phyloP scores from a whole-genome alignment of 2,888 invertebrate genomes.

The Cheilosia urbana region DNA sequence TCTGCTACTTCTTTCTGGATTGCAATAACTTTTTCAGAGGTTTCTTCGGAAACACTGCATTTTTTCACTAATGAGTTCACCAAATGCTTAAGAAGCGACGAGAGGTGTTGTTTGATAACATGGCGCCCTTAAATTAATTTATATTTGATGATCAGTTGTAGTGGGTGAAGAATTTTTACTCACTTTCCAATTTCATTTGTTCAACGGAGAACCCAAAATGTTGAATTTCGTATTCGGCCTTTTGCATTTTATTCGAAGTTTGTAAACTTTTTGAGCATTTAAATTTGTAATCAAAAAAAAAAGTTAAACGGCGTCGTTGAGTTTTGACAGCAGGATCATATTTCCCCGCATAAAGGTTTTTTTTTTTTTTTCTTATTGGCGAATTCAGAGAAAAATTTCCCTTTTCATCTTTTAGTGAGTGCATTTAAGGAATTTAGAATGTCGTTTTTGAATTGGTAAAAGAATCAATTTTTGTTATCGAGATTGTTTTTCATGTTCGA shows the following conservation, averaged over 20 bases:
- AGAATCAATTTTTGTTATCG: too few species aligned
- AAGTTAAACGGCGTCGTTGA: slow-evolving; percentile 33
- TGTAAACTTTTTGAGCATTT: not conserved
- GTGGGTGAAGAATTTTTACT: slow-evolving; percentile 37
- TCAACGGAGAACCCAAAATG: slow-evolving; percentile 78
- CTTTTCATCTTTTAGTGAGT: not conserved
- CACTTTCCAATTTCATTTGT: slow-evolving; percentile 78
- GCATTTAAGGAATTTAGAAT: too few species aligned
- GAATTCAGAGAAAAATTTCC: slow-evolving; percentile 17
- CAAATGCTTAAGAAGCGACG: slow-evolving; percentile 45
- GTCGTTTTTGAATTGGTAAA: too few species aligned
- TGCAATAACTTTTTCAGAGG: slow-evolving; percentile 65
- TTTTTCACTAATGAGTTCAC: slow-evolving; percentile 67
- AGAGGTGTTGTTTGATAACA: slow-evolving; percentile 51
- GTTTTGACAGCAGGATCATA: slow-evolving; percentile 42
- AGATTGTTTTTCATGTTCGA: too few species aligned
- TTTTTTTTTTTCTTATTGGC: not conserved
- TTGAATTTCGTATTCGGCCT: slow-evolving; percentile 78
- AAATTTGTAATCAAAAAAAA: slow-evolving; percentile 10
- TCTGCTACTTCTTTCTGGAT: slow-evolving; percentile 76
- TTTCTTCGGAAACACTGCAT: slow-evolving; percentile 73
- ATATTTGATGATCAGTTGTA: slow-evolving; percentile 2
- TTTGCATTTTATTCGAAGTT: slow-evolving; percentile 72
- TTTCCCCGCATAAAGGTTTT: slow-evolving; percentile 16
- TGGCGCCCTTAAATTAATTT: slow-evolving; percentile 36